Evolutionary conservation across 2,888 invertebrate species (phyloP), one percentile per base, ranked within the genome.

Genomic region (Ophraella communa): DNA sequence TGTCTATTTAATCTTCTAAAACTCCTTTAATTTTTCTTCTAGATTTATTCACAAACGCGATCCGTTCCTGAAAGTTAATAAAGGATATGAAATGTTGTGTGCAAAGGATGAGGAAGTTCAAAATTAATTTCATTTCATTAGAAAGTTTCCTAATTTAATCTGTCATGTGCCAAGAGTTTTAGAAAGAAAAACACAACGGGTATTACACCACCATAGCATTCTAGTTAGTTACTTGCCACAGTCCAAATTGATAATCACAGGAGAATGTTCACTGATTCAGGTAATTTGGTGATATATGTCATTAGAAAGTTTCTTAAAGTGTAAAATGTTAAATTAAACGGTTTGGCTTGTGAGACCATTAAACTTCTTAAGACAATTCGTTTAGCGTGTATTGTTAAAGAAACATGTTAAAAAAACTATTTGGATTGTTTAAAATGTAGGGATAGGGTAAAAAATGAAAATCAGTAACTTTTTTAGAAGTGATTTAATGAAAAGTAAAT

Each of bases 61-160:
- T 47, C 10, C 39, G 14, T 1, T 11, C 35, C 27, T 30, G 20
- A 7, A 53, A 42, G 44, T 53, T 27, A 44, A 8, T 20, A 71
- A 74, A 75, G 74, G 75, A 74, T 75, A 74, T 74, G 74, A 75
- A 71, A 76, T 73, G 76, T 73, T 74, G 72, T 73, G 72, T 73
- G 75, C 74, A 75, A 75, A 74, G 75, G 76, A 75, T 75, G 75
- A 76, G 76, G 76, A 78, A 78, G 77, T 78, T 77, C 66, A 72
- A 74, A 78, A 78, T 79, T 80, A 80, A 79, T 79, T 80, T 79
- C 78, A 79, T 79, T 80, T 79, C 78, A 79, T 79, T 79, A 79
- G 74, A 76, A 79, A 80, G 78, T 80, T 80, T 75, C 73, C 76
- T 79, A 80, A 79, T 80, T 79, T 78, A 78, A 77, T 79, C 78